Evolutionary conservation across 2,797 vertebrate genomes (phyloP).

Genomic region (Sandelia bainsii): DNA sequence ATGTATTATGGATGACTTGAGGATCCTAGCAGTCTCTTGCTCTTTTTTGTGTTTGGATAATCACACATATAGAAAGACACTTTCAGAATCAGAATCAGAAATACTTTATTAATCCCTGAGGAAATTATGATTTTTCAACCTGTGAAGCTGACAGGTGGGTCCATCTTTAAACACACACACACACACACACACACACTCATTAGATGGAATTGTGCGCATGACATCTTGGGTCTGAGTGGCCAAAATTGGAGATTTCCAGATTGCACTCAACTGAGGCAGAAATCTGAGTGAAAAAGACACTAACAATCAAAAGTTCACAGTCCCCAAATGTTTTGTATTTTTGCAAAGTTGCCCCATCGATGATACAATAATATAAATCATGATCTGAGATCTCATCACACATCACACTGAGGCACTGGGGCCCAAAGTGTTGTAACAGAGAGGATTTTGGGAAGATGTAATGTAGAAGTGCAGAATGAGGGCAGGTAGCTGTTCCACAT

Average conservation of each 20-base stretch:
- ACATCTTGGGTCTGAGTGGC: too few relatives aligned
- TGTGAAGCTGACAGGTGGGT: too few relatives aligned
- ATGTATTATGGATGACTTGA: background rate
- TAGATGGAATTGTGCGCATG: too few relatives aligned
- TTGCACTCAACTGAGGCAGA: too few relatives aligned
- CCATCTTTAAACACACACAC: too few relatives aligned
- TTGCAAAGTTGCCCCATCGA: background rate
- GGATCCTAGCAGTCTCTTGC: background rate
- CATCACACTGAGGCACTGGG: background rate
- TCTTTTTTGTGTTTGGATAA: background rate
- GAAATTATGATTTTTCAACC: too few relatives aligned
- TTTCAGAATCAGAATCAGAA: too few relatives aligned
- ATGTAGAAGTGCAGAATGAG: slow-evolving; percentile 56
- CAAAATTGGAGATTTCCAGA: too few relatives aligned
- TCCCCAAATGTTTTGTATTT: background rate
- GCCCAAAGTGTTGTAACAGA: background rate
- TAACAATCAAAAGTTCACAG: background rate
- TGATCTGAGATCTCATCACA: background rate
- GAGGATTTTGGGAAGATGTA: slow-evolving; percentile 26
- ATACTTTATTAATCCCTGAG: too few relatives aligned
- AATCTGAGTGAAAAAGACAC: background rate
- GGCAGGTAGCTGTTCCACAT: slow-evolving; percentile 56
- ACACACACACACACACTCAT: too few relatives aligned
- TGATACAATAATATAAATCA: background rate
- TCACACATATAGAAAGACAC: too few relatives aligned